Evolutionary conservation across 35 echinoderm and acorn worm genomes (phyloP).

Genomic region (Heliocidaris erythrogramma): DNA sequence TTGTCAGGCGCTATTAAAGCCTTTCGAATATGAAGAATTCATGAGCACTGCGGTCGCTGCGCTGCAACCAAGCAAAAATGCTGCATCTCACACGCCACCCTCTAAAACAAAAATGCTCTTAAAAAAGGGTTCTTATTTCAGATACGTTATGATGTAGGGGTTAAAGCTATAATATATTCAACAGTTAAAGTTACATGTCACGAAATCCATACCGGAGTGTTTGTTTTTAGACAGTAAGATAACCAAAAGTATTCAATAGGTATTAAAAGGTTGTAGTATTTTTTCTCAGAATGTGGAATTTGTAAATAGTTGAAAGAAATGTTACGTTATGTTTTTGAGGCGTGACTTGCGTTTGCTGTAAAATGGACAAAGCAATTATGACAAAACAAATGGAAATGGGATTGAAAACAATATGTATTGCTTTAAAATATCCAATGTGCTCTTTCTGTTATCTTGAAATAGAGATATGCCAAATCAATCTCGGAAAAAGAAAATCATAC

Average conservation of each 20-base stretch:
- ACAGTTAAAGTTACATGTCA: neutral
- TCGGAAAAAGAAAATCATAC: too few relatives aligned
- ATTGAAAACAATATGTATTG: too few relatives aligned
- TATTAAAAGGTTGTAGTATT: too few relatives aligned
- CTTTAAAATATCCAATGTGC: too few relatives aligned
- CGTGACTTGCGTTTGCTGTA: too few relatives aligned
- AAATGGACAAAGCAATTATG: too few relatives aligned
- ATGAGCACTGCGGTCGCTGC: neutral
- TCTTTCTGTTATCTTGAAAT: too few relatives aligned
- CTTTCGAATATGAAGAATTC: neutral
- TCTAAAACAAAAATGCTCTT: neutral
- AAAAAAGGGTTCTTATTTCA: neutral
- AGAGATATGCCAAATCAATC: too few relatives aligned
- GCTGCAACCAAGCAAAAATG: conserved; percentile 2
- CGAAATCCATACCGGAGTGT: neutral
- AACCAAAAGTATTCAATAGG: neutral
- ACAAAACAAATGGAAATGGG: too few relatives aligned
- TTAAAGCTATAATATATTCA: neutral
- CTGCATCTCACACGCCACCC: neutral
- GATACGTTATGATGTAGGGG: neutral
- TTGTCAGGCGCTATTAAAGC: neutral
- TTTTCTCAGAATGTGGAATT: too few relatives aligned
- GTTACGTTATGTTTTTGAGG: too few relatives aligned
- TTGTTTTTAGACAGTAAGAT: neutral
- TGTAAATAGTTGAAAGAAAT: too few relatives aligned